Percentiles rank a stretch among this genome's conserved stretches.
Evolutionary conservation across 2,888 invertebrate species (phyloP).

Genomic region (Drosophila niveifrons): DNA sequence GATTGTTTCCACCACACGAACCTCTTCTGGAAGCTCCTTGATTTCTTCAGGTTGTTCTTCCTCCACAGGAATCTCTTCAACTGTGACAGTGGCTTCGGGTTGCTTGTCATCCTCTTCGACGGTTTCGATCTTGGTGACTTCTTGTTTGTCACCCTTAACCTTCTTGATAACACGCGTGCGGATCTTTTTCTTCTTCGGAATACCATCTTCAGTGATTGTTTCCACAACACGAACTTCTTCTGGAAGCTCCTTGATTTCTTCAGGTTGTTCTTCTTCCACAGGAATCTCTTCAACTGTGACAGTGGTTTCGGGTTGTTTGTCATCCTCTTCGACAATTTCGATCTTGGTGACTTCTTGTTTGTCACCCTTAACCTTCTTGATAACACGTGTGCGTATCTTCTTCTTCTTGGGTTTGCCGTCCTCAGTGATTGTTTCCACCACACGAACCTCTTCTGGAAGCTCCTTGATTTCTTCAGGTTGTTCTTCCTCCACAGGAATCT

Average conservation of each 20-base stretch:
- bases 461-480: constrained; percentile 5
- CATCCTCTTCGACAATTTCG: constrained; percentile 20
- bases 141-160: constrained; percentile 35
- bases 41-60: constrained; percentile 18
- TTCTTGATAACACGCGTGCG: constrained; percentile 37
- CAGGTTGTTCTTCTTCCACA: constrained; percentile 14
- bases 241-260: constrained; percentile 22
- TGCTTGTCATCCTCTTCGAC: constrained; percentile 36
- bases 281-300: constrained; percentile 13
- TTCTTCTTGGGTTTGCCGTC: constrained; percentile 11
- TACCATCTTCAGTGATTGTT: constrained; percentile 9
- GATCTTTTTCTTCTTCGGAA: constrained; percentile 26
- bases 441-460: constrained; percentile 11
- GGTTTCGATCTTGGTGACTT: constrained; percentile 37
- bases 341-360: constrained; percentile 21
- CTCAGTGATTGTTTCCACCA: constrained; percentile 4
- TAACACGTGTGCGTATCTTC: constrained; percentile 18
- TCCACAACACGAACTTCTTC: constrained; percentile 21
- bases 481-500: constrained; percentile 12
- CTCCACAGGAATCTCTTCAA: constrained; percentile 23
- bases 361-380: constrained; percentile 24
- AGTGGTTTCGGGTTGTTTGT: constrained; percentile 18
- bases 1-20: constrained; percentile 19
- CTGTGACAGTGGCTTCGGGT: constrained; percentile 32
- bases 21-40: constrained; percentile 27